Evolutionary conservation across 1,140 invertebrate genomes (phyloP).

Genomic region (Alviniconcha marisindica): DNA sequence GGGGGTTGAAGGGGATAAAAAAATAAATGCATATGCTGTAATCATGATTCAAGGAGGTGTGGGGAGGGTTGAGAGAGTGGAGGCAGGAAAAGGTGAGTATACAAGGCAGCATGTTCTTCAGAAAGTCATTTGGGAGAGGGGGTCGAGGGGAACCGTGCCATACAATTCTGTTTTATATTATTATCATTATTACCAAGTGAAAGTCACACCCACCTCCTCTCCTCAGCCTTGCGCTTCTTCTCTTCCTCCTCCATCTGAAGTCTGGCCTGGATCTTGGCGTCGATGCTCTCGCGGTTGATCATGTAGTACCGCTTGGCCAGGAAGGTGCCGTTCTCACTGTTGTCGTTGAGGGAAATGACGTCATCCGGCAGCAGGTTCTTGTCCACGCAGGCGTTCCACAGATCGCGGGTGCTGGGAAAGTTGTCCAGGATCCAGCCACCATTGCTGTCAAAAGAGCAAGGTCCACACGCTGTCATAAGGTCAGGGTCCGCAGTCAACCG

Average conservation of each 20-base stretch:
- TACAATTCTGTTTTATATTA: no score
- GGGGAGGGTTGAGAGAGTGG: no score
- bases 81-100: no score
- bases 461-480: no score
- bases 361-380: conserved; percentile 73
- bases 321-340: conserved; percentile 61
- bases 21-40: no score
- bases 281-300: conserved; percentile 65
- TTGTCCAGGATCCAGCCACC: conserved; percentile 76
- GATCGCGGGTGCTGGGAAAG: conserved; percentile 74
- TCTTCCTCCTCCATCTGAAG: conserved; percentile 57
- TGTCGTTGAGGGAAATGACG: conserved; percentile 68
- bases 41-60: no score
- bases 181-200: no score
- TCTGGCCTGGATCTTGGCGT: conserved; percentile 59
- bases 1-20: no score
- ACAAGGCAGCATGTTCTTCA: no score
- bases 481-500: no score
- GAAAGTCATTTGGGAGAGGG: no score
- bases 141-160: no score
- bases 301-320: conserved; percentile 66
- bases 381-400: conserved; percentile 72
- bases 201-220: conserved; percentile 54
- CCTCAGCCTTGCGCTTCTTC: conserved; percentile 58
- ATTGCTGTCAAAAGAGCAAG: conserved; percentile 60